These are phyloP conservation scores for Chrysocyon brachyurus DNA, from an alignment of 2,797 vertebrate species.

Conservation along the genomic window DNA sequence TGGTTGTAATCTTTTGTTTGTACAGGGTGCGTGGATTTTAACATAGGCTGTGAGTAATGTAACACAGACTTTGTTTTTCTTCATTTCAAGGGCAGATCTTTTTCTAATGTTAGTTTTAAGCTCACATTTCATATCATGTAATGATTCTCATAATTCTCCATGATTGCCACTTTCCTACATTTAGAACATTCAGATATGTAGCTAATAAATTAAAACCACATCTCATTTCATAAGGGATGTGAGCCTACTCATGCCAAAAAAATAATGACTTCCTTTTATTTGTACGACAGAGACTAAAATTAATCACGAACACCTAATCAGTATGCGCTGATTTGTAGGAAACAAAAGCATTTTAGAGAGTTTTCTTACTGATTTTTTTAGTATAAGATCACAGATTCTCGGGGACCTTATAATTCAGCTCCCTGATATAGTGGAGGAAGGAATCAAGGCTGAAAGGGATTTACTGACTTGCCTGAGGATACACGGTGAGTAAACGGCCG, in stretches of 20 bases:
- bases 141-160: slow-evolving; percentile 63
- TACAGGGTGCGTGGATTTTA: background rate
- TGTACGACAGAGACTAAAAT: slow-evolving; percentile 58
- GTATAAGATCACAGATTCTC: background rate
- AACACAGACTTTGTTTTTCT: slow-evolving; percentile 9
- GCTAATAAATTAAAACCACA: slow-evolving; percentile 73
- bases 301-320: slow-evolving; percentile 7
- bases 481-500: background rate
- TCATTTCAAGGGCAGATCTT: slow-evolving; percentile 72
- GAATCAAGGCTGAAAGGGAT: background rate
- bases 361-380: slow-evolving; percentile 33
- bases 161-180: slow-evolving; percentile 24
- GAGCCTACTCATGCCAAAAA: background rate
- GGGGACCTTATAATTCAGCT: background rate
- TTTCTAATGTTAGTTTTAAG: slow-evolving; percentile 64
- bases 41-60: background rate
- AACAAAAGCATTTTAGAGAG: slow-evolving; percentile 24
- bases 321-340: background rate
- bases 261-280: slow-evolving; percentile 48
- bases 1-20: background rate
- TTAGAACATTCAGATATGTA: slow-evolving; percentile 23
- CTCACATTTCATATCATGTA: slow-evolving; percentile 55
- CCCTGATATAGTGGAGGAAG: background rate
- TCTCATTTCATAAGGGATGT: slow-evolving; percentile 12
- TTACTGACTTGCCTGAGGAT: background rate